A percentile compares a stretch with the other conserved stretches of the same genome.
These are phyloP conservation scores for Sepioteuthis lessoniana DNA, from an alignment of 2,888 invertebrate species.

Conservation along the genomic window DNA sequence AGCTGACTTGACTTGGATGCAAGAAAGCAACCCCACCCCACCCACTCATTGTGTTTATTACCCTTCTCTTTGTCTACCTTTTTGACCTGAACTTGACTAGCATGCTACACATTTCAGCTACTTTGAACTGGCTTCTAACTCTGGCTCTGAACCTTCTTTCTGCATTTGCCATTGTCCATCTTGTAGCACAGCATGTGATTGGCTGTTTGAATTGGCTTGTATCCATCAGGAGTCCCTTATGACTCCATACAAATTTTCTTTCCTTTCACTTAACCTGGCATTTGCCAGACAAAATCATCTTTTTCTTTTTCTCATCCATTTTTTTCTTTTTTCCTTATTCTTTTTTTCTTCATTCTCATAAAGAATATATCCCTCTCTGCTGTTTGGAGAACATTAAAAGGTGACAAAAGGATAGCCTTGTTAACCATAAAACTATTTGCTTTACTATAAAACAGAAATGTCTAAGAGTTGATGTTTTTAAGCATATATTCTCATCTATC, in stretches of 20 bases:
- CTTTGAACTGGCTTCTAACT: neutral
- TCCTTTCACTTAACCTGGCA: neutral
- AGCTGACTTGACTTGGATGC: neutral
- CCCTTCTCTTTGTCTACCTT: neutral
- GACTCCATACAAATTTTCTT: neutral
- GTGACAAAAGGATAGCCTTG: neutral
- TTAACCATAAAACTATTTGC: neutral
- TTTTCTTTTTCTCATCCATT: neutral
- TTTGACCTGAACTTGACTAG: neutral
- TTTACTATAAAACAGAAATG: neutral
- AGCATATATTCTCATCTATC: neutral
- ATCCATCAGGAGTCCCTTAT: neutral
- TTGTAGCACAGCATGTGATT: neutral
- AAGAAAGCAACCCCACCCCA: neutral
- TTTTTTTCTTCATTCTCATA: neutral
- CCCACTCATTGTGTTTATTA: neutral
- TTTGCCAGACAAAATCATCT: neutral
- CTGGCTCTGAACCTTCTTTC: neutral
- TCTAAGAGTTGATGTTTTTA: neutral
- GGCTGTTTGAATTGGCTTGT: neutral
- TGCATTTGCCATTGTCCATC: neutral
- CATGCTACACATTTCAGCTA: neutral
- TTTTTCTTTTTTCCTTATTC: neutral
- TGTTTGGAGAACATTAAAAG: slow-evolving; percentile 10
- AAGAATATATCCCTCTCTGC: neutral